Percentiles rank a stretch among this genome's conserved stretches.
phyloP scores from a whole-genome alignment of 2,113 vertebrate species.

The Sakesphorus luctuosus region DNA sequence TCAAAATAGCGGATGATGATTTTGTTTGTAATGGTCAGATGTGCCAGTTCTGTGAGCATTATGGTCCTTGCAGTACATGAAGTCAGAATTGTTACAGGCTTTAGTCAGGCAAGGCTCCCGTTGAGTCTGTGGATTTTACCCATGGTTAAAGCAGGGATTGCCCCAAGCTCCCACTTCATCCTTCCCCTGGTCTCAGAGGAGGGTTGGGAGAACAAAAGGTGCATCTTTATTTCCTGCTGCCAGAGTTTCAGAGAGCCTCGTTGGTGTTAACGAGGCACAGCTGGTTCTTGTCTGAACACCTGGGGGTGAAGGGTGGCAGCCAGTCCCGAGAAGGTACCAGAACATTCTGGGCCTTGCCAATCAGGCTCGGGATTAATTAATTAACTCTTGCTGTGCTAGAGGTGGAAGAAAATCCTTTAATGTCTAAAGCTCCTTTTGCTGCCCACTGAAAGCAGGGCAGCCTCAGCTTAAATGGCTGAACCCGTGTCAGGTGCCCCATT shows the following conservation, averaged over 20 bases:
- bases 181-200: neutral
- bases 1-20: conserved; percentile 12
- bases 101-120: neutral
- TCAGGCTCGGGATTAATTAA: neutral
- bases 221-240: neutral
- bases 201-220: neutral
- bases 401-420: neutral
- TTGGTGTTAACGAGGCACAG: neutral
- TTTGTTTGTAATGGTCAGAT: neutral
- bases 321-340: neutral
- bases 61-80: neutral
- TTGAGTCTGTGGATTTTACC: neutral
- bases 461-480: neutral
- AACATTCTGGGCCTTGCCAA: neutral
- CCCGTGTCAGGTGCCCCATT: neutral
- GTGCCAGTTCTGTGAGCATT: neutral
- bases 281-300: neutral
- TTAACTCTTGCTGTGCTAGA: neutral
- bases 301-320: neutral
- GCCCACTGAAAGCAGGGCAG: neutral
- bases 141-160: neutral
- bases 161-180: neutral
- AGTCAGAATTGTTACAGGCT: neutral
- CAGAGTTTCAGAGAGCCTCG: neutral
- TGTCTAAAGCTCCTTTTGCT: neutral